Evolutionary conservation across 35 echinoderm and acorn worm species (phyloP).

Genomic region (Diadema setosum): DNA sequence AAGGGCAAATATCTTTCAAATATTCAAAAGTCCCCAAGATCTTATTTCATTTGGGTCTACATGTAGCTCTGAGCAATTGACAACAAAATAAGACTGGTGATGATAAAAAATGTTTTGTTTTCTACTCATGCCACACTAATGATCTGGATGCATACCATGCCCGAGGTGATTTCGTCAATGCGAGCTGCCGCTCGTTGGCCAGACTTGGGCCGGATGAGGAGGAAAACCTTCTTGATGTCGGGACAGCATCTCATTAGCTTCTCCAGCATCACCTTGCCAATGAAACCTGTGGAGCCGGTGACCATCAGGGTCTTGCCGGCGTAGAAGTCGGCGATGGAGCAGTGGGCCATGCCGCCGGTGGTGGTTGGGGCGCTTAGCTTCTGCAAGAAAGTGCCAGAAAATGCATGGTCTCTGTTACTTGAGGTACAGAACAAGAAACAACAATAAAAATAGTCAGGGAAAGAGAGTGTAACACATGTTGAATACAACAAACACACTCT

Average conservation of each 20-base stretch:
- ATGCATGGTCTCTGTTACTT: background rate
- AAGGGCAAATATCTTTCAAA: too few species aligned
- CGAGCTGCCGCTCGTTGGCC: constrained; percentile 53
- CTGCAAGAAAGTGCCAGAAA: background rate
- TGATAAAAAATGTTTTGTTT: too few species aligned
- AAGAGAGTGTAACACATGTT: background rate
- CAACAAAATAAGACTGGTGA: too few species aligned
- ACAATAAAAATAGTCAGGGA: background rate
- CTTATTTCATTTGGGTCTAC: too few species aligned
- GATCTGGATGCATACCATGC: constrained; percentile 57
- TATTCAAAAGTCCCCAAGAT: too few species aligned
- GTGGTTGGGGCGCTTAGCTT: background rate
- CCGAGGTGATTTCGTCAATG: constrained; percentile 49
- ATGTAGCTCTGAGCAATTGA: too few species aligned
- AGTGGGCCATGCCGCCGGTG: constrained; percentile 29
- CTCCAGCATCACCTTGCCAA: constrained; percentile 94
- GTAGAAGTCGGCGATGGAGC: constrained; percentile 66
- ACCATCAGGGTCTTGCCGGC: constrained; percentile 79
- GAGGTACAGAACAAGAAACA: background rate
- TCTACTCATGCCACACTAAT: too few species aligned
- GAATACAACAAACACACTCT: background rate
- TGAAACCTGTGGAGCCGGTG: constrained; percentile 92
- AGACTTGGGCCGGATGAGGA: constrained; percentile 82
- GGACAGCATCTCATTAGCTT: constrained; percentile 86
- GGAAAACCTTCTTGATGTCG: constrained; percentile 62